Conservation (phyloP, 2,888 invertebrate genomes). For the Pantelozetes paolii region DNA sequence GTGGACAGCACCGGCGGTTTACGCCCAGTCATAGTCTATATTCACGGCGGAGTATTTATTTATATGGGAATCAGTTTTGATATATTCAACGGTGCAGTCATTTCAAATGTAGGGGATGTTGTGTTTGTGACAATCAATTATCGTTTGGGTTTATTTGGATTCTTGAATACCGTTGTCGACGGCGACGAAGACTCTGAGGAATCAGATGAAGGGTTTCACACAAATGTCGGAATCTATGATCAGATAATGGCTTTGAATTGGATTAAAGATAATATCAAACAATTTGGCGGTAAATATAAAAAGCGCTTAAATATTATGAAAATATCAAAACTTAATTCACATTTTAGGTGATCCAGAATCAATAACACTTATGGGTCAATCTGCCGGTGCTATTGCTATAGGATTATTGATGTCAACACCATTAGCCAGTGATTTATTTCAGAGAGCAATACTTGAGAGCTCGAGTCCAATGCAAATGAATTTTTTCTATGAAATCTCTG, state of each 20-base stretch:
- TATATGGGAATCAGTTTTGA: constrained; percentile 35
- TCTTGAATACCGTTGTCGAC: constrained; percentile 27
- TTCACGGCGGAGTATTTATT: constrained; percentile 42
- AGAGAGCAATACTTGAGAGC: constrained; percentile 36
- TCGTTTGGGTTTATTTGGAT: constrained; percentile 37
- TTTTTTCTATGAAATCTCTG: constrained; percentile 27
- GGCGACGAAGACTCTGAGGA: neutral
- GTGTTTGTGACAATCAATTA: constrained; percentile 41
- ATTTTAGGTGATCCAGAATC: constrained; percentile 39
- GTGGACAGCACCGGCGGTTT: neutral
- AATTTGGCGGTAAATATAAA: too few relatives aligned
- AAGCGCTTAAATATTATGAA: too few relatives aligned
- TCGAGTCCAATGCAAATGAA: constrained; percentile 39
- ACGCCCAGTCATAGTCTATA: constrained; percentile 38
- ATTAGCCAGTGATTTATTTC: constrained; percentile 21
- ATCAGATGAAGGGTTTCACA: neutral
- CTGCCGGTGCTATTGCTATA: constrained; percentile 42
- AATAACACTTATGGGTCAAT: constrained; percentile 41
- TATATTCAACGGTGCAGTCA: constrained; percentile 35
- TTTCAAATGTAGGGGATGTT: constrained; percentile 29
- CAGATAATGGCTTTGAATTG: constrained; percentile 40
- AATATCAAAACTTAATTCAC: too few relatives aligned
- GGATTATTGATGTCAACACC: constrained; percentile 37
- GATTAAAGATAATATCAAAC: constrained; percentile 37
- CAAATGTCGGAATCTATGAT: constrained; percentile 39